A percentile compares a stretch with the other conserved stretches of the same genome.
These are phyloP conservation scores for Dorcus parallelipipedus DNA, from an alignment of 2,888 invertebrate species.

Conservation along the genomic window DNA sequence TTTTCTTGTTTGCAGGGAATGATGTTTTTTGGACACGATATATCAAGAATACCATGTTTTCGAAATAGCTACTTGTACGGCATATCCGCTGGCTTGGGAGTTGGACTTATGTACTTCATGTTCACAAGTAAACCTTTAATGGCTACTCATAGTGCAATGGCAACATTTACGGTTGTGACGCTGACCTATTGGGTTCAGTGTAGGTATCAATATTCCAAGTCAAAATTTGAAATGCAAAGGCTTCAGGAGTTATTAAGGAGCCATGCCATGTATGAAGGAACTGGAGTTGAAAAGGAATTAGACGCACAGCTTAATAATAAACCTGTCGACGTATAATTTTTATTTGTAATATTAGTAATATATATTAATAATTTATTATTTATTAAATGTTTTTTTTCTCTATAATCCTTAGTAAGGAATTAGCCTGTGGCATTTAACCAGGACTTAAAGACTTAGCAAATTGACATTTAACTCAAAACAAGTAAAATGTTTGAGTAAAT, in stretches of 20 bases:
- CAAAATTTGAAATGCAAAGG: constrained; percentile 62
- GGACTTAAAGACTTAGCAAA: too few species aligned
- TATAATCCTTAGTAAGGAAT: too few species aligned
- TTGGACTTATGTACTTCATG: constrained; percentile 67
- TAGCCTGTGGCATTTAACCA: too few species aligned
- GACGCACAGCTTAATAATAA: constrained; percentile 33
- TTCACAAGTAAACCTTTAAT: constrained; percentile 65
- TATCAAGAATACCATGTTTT: constrained; percentile 77
- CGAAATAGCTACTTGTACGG: constrained; percentile 74
- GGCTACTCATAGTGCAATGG: constrained; percentile 65
- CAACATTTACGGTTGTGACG: constrained; percentile 62
- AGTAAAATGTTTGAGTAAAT: too few species aligned
- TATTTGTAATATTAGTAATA: background rate
- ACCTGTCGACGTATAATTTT: constrained; percentile 11
- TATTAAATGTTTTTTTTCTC: too few species aligned
- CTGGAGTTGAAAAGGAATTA: constrained; percentile 52
- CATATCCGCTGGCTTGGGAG: constrained; percentile 64
- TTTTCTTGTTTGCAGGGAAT: constrained; percentile 51
- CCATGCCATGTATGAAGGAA: constrained; percentile 63
- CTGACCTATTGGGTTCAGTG: constrained; percentile 68
- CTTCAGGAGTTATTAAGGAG: constrained; percentile 61
- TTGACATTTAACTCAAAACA: too few species aligned
- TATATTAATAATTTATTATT: background rate
- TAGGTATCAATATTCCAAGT: constrained; percentile 65
- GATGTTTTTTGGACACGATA: constrained; percentile 66